Evolutionary conservation across 1,140 invertebrate genomes (phyloP).

Genomic region (Zaprionus kolodkinae): DNA sequence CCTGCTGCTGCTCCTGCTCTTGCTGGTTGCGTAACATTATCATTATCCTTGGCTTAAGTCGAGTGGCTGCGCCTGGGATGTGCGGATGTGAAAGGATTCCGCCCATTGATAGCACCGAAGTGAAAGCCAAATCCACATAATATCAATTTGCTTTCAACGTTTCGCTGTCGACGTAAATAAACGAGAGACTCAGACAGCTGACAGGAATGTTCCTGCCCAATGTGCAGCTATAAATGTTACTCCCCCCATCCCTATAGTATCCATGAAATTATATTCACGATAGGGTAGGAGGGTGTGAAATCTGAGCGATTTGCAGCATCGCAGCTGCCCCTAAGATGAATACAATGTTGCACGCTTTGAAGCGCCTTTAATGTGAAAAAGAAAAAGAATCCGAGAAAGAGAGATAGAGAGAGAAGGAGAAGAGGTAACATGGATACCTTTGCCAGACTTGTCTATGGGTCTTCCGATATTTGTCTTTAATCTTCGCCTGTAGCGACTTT

Average conservation of each 20-base stretch:
- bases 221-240: slow-evolving; percentile 28
- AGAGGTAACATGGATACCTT: too few relatives aligned
- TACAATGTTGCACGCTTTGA: neutral
- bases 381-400: too few relatives aligned
- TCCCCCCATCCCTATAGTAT: neutral
- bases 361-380: neutral
- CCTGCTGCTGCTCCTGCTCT: neutral
- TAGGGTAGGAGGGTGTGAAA: slow-evolving; percentile 35
- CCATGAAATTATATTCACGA: neutral
- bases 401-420: too few relatives aligned
- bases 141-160: slow-evolving; percentile 82
- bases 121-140: slow-evolving; percentile 82
- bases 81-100: slow-evolving; percentile 65
- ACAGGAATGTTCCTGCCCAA: slow-evolving; percentile 43
- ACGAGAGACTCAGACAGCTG: slow-evolving; percentile 58
- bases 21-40: slow-evolving; percentile 75
- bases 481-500: slow-evolving; percentile 23
- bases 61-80: slow-evolving; percentile 37
- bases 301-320: slow-evolving; percentile 48
- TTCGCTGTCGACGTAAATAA: slow-evolving; percentile 67
- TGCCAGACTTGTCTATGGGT: neutral
- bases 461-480: neutral
- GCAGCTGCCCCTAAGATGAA: neutral
- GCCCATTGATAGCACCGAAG: slow-evolving; percentile 77
- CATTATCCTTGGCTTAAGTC: slow-evolving; percentile 81